Percentiles rank a stretch among this genome's conserved stretches.
Evolutionary conservation across 2,113 vertebrate species (phyloP).

Genomic region (Ascaphus truei): DNA sequence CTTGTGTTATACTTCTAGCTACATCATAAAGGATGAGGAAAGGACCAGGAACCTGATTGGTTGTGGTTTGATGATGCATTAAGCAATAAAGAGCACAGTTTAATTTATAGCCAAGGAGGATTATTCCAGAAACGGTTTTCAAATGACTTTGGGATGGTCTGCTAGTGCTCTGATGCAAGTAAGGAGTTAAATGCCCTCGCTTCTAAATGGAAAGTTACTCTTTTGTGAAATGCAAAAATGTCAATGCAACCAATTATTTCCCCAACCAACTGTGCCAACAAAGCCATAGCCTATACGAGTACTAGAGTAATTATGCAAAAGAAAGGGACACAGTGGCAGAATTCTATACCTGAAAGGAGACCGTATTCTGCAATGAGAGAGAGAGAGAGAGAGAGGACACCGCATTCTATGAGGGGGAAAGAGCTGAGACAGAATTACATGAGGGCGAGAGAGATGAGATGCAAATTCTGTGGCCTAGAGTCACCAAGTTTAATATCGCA

Average conservation of each 20-base stretch:
- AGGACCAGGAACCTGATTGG: neutral
- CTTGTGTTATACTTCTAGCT: slow-evolving; percentile 8
- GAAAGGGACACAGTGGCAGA: no score
- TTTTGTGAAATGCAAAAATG: slow-evolving; percentile 21
- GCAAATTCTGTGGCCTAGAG: no score
- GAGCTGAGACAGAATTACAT: no score
- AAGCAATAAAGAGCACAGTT: slow-evolving; percentile 9
- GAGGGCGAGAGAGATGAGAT: no score
- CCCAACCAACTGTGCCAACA: neutral
- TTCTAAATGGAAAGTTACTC: slow-evolving; percentile 25
- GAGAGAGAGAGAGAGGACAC: no score
- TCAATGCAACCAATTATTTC: neutral
- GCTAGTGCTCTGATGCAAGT: neutral
- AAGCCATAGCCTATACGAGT: neutral
- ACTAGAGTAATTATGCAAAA: neutral
- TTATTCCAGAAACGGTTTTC: neutral
- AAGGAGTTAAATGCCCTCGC: slow-evolving; percentile 13
- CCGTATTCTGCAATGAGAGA: no score
- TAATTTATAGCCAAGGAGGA: neutral
- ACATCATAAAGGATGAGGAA: slow-evolving; percentile 5
- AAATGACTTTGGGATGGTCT: slow-evolving; percentile 6
- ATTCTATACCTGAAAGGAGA: no score
- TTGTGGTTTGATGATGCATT: slow-evolving; percentile 26
- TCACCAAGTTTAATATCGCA: no score
- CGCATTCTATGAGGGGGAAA: no score